Evolutionary conservation across 1,140 invertebrate species (phyloP).

Genomic region (Uloborus diversus): DNA sequence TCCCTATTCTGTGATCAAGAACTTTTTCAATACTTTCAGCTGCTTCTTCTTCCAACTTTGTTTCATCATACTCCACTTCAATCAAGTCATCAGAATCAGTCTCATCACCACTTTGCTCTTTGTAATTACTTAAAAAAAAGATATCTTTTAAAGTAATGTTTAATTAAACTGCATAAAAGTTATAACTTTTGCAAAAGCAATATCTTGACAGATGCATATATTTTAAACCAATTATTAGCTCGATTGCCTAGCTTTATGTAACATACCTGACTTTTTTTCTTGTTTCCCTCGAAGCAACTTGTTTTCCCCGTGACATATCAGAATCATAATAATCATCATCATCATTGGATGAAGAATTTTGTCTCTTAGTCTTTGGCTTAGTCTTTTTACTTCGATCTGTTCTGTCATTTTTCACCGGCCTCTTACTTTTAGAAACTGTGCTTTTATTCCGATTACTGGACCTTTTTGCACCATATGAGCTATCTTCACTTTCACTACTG

Average conservation of each 20-base stretch:
- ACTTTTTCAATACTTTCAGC: slow-evolving; percentile 95
- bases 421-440: slow-evolving; percentile 29
- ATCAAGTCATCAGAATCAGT: slow-evolving; percentile 92
- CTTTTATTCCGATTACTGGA: slow-evolving; percentile 39
- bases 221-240: too few relatives aligned
- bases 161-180: neutral
- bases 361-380: slow-evolving; percentile 19
- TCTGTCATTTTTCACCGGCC: slow-evolving; percentile 36
- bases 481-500: slow-evolving; percentile 58
- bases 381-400: slow-evolving; percentile 9
- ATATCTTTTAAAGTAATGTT: too few relatives aligned
- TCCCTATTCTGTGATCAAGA: slow-evolving; percentile 82
- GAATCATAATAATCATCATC: slow-evolving; percentile 64
- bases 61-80: slow-evolving; percentile 75
- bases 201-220: neutral
- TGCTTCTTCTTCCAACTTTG: slow-evolving; percentile 78
- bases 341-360: slow-evolving; percentile 5
- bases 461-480: slow-evolving; percentile 15
- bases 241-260: too few relatives aligned
- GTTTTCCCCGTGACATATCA: slow-evolving; percentile 66
- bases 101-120: slow-evolving; percentile 90
- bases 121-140: slow-evolving; percentile 75
- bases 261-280: slow-evolving; percentile 42
- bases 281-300: slow-evolving; percentile 30
- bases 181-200: neutral